Evolutionary conservation across 2,888 invertebrate genomes (phyloP), one percentile per base, ranked within the genome.

Genomic region (Philereme transversata): DNA sequence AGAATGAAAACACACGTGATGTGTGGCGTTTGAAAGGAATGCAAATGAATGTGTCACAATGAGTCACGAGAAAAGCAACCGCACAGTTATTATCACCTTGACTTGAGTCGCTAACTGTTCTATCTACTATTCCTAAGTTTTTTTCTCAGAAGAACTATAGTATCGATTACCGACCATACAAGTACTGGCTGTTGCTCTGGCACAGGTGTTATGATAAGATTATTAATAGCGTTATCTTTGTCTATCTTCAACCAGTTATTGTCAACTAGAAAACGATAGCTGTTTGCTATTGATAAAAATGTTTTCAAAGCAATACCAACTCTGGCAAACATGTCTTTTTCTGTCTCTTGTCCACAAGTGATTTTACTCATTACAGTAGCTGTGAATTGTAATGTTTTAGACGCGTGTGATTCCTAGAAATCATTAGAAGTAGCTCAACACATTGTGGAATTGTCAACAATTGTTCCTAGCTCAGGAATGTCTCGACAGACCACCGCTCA

Each of bases 381-480:
- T 11, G 22, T 45, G 22, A 5, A 22, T 7, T 22, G 33, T 8
- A 46, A 49, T 41, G 51, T 43, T 38, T 41, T 36, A 47, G 51
- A 51, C 34, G 56, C 11, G 43, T 45, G 22, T 48, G 49, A 36
- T 53, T 79, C 72, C 69, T 68, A 66, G 73, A 71, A 75, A 70
- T 62, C 56, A 63, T 62, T 44, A 54, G 57, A 33, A 38, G 33
- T 48, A 7, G 38, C 47, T 44, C 54, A 40, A 22, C 48, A 73
- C 72, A 67, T 71, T 65, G 72, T 69, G 72, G 73, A 71, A 74
- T 72, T 70, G 73, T 76, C 75, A 78, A 76, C 74, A 76, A 81
- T 81, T 81, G 83, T 83, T 77, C 69, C 67, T 74, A 68, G 75
- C 74, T 74, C 66, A 74, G 84, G 86, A 84, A 85, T 83, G 78